Evolutionary conservation across 35 echinoderm and acorn worm genomes (phyloP), one percentile per base, ranked within the genome.

Genomic region (Anneissia japonica): DNA sequence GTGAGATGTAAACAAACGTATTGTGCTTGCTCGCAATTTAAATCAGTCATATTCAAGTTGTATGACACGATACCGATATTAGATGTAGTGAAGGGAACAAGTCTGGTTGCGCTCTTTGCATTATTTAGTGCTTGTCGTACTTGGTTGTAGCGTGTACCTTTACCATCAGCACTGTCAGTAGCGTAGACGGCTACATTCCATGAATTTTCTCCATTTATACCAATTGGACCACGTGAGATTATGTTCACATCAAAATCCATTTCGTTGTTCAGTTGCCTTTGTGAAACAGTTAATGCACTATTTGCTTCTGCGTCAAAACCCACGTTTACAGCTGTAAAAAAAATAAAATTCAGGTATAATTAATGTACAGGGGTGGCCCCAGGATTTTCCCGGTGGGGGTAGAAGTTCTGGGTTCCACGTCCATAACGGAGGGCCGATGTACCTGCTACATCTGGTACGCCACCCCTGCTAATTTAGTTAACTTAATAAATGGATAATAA

Each of bases 1-100:
- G 37, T 82, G 0, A 97, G 84, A 46, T 85, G 64, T 38, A 97
- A 76, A 85, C 94, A 97, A 37, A 97, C 37, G 34, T 93, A 90
- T 26, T 83, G 34, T 5, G 81, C 85, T 31, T 97, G 83, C 10
- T 87, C 85, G 56, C 94, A 97, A 34, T 51, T 88, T 23, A 89
- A 79, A 36, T 81, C 74, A 29, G 77, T 55, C 84, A 97, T 86
- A 46, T 97, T 86, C 34, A 92, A 40, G 40, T 86, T 90, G 19
- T 64, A 64, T 9, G 51, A 23, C 11, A 64, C 51, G 2, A 64
- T 64, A 12, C 51, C 51, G 21, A 64, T 64, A 19, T 23, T 64
- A 16, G 51, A 64, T 9, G 51, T 64, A 19, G 51, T 64, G 21
- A 64, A 64, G 7, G 51, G 51, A 19, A 64, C 51, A 64, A 64